Percentiles rank a stretch among this genome's conserved stretches.
Evolutionary conservation across 2,797 vertebrate species (phyloP).

Genomic region (Enteromius radiatus): DNA sequence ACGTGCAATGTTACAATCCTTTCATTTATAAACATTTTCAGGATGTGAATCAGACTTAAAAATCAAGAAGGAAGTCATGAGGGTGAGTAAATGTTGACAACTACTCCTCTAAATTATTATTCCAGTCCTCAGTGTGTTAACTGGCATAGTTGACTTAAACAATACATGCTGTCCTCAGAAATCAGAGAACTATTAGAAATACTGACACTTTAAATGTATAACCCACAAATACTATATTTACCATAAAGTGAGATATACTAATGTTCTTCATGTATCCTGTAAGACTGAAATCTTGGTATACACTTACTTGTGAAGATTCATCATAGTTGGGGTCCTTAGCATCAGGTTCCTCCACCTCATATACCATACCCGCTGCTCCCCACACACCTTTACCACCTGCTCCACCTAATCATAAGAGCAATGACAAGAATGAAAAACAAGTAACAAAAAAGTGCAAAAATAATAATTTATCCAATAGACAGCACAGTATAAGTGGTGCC

Average conservation of each 20-base stretch:
- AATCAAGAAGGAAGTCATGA: neutral
- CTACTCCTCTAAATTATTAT: neutral
- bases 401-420: slow-evolving; percentile 75
- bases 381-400: slow-evolving; percentile 91
- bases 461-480: neutral
- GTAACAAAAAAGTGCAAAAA: neutral
- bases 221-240: neutral
- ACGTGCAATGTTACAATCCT: neutral
- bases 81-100: neutral
- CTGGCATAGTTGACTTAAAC: neutral
- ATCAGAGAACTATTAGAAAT: neutral
- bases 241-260: neutral
- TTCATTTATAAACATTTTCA: neutral
- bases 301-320: slow-evolving; percentile 80
- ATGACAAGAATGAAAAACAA: slow-evolving; percentile 9
- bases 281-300: neutral
- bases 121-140: neutral
- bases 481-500: neutral
- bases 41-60: neutral
- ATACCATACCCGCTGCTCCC: slow-evolving; percentile 88
- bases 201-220: neutral
- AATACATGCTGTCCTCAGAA: neutral
- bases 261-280: neutral
- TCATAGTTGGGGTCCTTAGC: slow-evolving; percentile 88
- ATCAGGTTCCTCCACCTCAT: slow-evolving; percentile 86